Percentiles rank a stretch among this genome's conserved stretches.
Evolutionary conservation across 2,113 vertebrate genomes (phyloP).

Genomic region (Cephalopholis sonnerati): DNA sequence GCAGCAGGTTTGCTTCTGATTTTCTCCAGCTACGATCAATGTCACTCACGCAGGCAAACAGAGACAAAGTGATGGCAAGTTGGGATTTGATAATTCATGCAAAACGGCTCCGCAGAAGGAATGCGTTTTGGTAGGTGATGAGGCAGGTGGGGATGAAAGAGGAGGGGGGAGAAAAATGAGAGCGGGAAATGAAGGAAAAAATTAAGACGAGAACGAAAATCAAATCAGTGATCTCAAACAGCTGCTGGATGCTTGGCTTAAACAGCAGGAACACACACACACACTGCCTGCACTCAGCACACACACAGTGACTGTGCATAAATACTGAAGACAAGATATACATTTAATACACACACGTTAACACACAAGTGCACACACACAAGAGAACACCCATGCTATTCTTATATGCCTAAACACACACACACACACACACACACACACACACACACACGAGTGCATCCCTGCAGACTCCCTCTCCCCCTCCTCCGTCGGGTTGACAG

Average conservation of each 20-base stretch:
- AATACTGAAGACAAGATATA: background rate
- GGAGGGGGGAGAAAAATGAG: too few species aligned
- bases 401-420: background rate
- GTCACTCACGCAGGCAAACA: conserved; percentile 23
- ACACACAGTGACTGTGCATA: background rate
- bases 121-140: background rate
- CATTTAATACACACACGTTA: background rate
- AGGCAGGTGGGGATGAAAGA: conserved; percentile 18
- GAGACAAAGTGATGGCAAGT: conserved; percentile 7
- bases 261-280: conserved; percentile 1
- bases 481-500: conserved; percentile 61
- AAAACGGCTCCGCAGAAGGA: conserved; percentile 20
- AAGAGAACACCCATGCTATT: background rate
- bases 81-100: conserved; percentile 30
- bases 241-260: conserved; percentile 10
- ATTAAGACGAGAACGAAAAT: conserved; percentile 2
- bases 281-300: background rate
- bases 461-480: conserved; percentile 40
- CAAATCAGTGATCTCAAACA: conserved; percentile 22
- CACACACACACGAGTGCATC: background rate
- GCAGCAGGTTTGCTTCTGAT: conserved; percentile 30
- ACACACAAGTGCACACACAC: background rate
- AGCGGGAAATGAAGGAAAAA: background rate
- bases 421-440: background rate
- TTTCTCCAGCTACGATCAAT: conserved; percentile 37